These are phyloP conservation scores for Philhelius pedissequus DNA, from an alignment of 2,888 invertebrate genomes.

Conservation along the genomic window DNA sequence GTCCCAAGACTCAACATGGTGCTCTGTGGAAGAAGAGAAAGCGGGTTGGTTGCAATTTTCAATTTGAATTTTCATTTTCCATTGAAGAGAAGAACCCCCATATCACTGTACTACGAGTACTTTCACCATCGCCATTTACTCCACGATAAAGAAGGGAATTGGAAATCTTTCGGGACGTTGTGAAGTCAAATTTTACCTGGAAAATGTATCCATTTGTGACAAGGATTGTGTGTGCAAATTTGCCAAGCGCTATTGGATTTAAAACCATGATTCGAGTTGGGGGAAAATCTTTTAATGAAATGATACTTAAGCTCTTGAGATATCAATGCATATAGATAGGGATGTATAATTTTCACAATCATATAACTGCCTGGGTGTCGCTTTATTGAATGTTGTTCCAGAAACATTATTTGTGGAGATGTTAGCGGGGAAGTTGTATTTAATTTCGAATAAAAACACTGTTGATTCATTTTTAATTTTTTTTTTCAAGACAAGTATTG, in stretches of 20 bases:
- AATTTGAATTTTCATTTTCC: constrained; percentile 62
- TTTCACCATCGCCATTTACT: neutral
- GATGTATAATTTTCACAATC: neutral
- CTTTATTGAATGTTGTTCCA: constrained; percentile 59
- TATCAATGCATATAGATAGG: constrained; percentile 33
- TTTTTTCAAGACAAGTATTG: neutral
- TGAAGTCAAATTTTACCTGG: constrained; percentile 51
- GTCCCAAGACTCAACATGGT: neutral
- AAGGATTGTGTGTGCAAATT: constrained; percentile 58
- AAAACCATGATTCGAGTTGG: constrained; percentile 42
- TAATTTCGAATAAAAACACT: constrained; percentile 41
- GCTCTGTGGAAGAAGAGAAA: neutral
- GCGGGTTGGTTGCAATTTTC: constrained; percentile 57
- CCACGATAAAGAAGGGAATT: constrained; percentile 10
- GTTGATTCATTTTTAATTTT: constrained; percentile 11
- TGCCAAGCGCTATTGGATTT: constrained; percentile 33
- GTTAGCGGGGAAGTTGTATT: neutral
- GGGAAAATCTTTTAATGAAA: constrained; percentile 65
- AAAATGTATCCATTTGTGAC: constrained; percentile 58
- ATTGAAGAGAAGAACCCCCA: constrained; percentile 14
- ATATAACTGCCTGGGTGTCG: constrained; percentile 36
- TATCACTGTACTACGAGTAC: neutral
- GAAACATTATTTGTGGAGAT: neutral
- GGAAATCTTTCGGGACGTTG: constrained; percentile 52
- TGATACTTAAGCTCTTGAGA: constrained; percentile 47